These are phyloP conservation scores for Ptyas mucosa DNA, from an alignment of 2,113 vertebrate genomes.

Conservation along the genomic window DNA sequence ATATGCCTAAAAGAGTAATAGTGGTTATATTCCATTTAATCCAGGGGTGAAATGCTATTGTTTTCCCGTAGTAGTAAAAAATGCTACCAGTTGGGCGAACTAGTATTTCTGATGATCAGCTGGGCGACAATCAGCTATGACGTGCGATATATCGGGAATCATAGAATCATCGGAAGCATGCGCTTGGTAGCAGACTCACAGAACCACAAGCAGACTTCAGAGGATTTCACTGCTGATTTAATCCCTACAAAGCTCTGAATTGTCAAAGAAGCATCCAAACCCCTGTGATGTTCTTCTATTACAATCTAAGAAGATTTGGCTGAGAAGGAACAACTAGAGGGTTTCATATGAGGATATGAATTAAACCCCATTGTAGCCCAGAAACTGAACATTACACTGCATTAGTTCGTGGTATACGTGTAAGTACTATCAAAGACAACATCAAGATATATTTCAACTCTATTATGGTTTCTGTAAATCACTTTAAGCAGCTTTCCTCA, in stretches of 20 bases:
- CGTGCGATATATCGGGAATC: too few relatives aligned
- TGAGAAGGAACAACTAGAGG: neutral
- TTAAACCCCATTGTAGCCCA: neutral
- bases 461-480: neutral
- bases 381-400: neutral
- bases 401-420: neutral
- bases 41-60: too few relatives aligned
- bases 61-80: too few relatives aligned
- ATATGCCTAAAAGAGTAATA: neutral
- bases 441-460: neutral
- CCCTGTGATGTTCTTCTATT: neutral
- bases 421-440: neutral
- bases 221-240: too few relatives aligned
- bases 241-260: neutral
- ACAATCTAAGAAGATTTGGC: neutral
- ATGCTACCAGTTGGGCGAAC: too few relatives aligned
- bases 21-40: neutral
- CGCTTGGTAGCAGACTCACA: too few relatives aligned
- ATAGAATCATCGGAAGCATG: too few relatives aligned
- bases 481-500: neutral
- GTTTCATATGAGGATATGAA: neutral
- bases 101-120: too few relatives aligned
- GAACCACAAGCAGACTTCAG: too few relatives aligned
- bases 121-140: too few relatives aligned
- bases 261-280: neutral